Evolutionary conservation across 2,888 invertebrate genomes (phyloP).

Genomic region (Liopterus haemorrhoidalis): DNA sequence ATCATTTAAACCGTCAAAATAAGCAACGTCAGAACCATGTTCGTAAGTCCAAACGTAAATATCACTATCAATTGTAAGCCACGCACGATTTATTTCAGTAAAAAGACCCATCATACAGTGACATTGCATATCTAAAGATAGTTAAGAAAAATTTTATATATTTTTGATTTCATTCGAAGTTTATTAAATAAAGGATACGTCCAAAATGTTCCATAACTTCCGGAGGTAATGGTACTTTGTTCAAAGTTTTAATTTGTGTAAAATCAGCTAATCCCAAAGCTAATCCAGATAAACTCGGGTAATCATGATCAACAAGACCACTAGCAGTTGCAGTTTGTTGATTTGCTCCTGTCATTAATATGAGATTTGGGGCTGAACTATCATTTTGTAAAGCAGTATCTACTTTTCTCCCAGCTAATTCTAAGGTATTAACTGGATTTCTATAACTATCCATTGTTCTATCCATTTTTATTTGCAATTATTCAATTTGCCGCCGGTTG

Average conservation of each 20-base stretch:
- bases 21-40: constrained; percentile 90
- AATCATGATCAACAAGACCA: constrained; percentile 86
- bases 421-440: constrained; percentile 57
- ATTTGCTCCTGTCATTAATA: constrained; percentile 59
- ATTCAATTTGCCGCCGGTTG: constrained; percentile 20
- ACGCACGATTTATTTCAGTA: constrained; percentile 91
- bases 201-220: constrained; percentile 94
- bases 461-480: constrained; percentile 23
- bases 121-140: constrained; percentile 77
- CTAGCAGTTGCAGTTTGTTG: constrained; percentile 73
- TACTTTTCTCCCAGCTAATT: constrained; percentile 72
- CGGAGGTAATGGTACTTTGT: constrained; percentile 82
- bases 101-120: constrained; percentile 97
- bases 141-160: constrained; percentile 1
- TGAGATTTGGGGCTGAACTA: constrained; percentile 64
- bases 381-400: constrained; percentile 68
- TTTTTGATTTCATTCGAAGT: constrained; percentile 9
- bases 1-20: constrained; percentile 92
- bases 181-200: constrained; percentile 67
- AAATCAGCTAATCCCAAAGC: constrained; percentile 61
- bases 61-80: constrained; percentile 96
- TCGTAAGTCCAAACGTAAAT: constrained; percentile 98
- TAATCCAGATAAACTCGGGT: constrained; percentile 70
- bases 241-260: constrained; percentile 71
- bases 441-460: constrained; percentile 43